Evolutionary conservation across 1,140 invertebrate species (phyloP).

Genomic region (Zaprionus gabonicus): DNA sequence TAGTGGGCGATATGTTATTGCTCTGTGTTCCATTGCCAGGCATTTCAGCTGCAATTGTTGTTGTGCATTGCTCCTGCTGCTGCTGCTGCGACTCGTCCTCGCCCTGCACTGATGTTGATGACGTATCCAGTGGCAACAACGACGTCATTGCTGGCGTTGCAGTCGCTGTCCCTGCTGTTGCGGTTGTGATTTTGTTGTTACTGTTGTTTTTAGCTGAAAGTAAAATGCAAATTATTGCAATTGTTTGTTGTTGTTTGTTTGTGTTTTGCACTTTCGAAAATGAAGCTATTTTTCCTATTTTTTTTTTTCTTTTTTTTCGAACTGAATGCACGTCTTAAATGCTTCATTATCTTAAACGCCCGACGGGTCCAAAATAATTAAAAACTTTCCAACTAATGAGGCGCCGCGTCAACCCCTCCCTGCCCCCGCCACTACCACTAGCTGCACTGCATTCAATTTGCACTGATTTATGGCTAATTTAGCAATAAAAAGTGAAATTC

Average conservation of each 20-base stretch:
- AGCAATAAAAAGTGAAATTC: slow-evolving; percentile 76
- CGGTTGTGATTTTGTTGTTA: slow-evolving; percentile 9
- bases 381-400: slow-evolving; percentile 75
- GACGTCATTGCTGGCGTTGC: slow-evolving; percentile 57
- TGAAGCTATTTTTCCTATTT: slow-evolving; percentile 49
- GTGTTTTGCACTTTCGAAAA: slow-evolving; percentile 66
- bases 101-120: slow-evolving; percentile 59
- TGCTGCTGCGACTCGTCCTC: slow-evolving; percentile 19
- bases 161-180: slow-evolving; percentile 1
- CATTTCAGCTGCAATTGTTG: slow-evolving; percentile 15
- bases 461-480: slow-evolving; percentile 18
- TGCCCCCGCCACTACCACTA: not conserved
- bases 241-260: slow-evolving; percentile 6
- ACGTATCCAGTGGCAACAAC: slow-evolving; percentile 51
- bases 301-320: slow-evolving; percentile 26
- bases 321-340: slow-evolving; percentile 74
- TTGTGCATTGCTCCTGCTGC: slow-evolving; percentile 15
- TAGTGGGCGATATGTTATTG: slow-evolving; percentile 21
- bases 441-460: slow-evolving; percentile 29
- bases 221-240: slow-evolving; percentile 32
- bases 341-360: slow-evolving; percentile 74
- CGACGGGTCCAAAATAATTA: slow-evolving; percentile 28
- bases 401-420: not conserved
- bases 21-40: not conserved
- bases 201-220: slow-evolving; percentile 22